Base-by-base conservation (phyloP, 1,140 invertebrate genomes). In the Drosophila mojavensis region DNA sequence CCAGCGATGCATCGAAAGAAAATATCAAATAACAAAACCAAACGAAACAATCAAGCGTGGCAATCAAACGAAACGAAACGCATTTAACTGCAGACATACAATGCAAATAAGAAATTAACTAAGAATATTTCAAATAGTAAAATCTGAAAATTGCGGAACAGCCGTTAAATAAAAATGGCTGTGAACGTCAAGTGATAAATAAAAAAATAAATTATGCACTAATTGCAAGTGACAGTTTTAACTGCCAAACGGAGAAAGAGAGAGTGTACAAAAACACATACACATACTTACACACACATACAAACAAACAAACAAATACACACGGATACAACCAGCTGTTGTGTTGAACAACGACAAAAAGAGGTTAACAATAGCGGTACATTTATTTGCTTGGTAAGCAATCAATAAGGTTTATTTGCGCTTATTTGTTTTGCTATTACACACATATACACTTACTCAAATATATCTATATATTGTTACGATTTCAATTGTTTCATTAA, bases 51-150 rank as follows among this genome's bases (percentile, higher is more conserved):
- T 79, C 78, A 80, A 78, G 70, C 70, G 75, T 80, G 78, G 75
- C 77, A 81, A 81, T 79, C 78, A 79, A 72, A 59, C 53, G 51
- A 77, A 72, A 78, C 66, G 48, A 79, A 80, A 79, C 77, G 77
- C 79, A 80, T 81, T 81, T 76, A 76, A 48, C 45, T 50, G 56
- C 41, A 71, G 73, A 13, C 48, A 28, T 13, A 50, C 20, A 50
- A 47, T 53, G 51, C 20, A 62, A 41, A 71, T 33, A 55, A 5
- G 13, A 24, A 20, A 26, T 6, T 33, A n/a, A 63, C 36, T 28
- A 68, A 11, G 5, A 54, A 54, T 17, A 5, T 11, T 33, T 30
- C 47, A 15, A 33, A 26, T 41, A 61, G 17, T 58, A 24, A 50
- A 67, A 11, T 20, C 11, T 36, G 1, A 13, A 47, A 26, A 47